phyloP scores from a whole-genome alignment of 2,888 invertebrate species.

The Acrobasis consociella region DNA sequence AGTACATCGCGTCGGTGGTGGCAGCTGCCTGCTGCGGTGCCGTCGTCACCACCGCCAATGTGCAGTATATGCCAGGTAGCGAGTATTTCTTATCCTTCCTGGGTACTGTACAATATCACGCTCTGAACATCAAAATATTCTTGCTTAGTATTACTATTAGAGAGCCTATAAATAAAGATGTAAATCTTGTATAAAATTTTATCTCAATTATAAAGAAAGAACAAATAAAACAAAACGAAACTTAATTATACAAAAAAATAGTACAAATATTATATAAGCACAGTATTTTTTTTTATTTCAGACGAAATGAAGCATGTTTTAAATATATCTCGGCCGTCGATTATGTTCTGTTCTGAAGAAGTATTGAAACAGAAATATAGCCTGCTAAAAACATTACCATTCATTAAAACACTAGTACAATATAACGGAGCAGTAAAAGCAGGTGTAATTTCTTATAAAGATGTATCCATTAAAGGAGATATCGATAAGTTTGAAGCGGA shows the following conservation, averaged over 20 bases:
- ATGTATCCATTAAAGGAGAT: conserved; percentile 34
- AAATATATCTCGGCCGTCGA: conserved; percentile 85
- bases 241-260: too few relatives aligned
- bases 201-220: too few relatives aligned
- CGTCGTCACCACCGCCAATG: conserved; percentile 82
- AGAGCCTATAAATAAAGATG: too few relatives aligned
- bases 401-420: conserved; percentile 83
- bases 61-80: conserved; percentile 74
- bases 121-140: too few relatives aligned
- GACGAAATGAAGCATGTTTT: conserved; percentile 80
- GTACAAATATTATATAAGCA: neutral
- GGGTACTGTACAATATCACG: too few relatives aligned
- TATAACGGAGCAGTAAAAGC: conserved; percentile 73
- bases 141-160: too few relatives aligned
- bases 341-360: conserved; percentile 83
- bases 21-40: conserved; percentile 80
- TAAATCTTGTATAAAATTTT: too few relatives aligned
- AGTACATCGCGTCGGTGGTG: conserved; percentile 75
- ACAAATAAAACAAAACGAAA: too few relatives aligned
- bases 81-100: too few relatives aligned
- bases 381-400: conserved; percentile 19
- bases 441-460: conserved; percentile 38
- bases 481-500: conserved; percentile 39
- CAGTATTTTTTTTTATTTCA: conserved; percentile 33
- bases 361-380: conserved; percentile 42